Evolutionary conservation across 2,113 vertebrate genomes (phyloP), one percentile per base, ranked within the genome.

Genomic region (Psittacara wagleri): DNA sequence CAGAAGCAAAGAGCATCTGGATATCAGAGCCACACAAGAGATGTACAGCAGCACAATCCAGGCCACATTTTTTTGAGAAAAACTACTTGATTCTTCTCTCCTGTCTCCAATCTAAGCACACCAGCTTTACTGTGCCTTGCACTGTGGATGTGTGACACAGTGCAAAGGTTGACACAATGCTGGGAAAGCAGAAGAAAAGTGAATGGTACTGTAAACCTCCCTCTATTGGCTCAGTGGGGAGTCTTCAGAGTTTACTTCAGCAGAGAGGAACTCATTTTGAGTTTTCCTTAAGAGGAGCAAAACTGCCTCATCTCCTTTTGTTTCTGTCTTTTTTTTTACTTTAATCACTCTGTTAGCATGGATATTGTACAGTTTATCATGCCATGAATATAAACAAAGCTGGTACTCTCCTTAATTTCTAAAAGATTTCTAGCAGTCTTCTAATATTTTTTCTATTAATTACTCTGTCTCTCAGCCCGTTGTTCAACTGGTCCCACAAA

Each of bases 161-260:
- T 84, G 69, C 62, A 86, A 91, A 96, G 85, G 86, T 87, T 97
- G 91, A 91, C 91, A 95, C 88, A 96, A 90, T 92, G 79, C 86
- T 96, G 93, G 96, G 95, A 97, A 97, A 92, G 85, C 61, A 88
- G 68, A 76, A 85, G 81, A 69, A 81, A 94, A 95, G 94, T 86
- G 48, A 96, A 90, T 81, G 91, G 70, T 88, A 87, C 72, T 81
- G 74, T 54, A 94, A 96, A 88, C 37, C 67, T 76, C 78, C 46
- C 46, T 79, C 82, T 88, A 70, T 95, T 91, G 94, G 87, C 90
- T 94, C 88, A 90, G 90, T 77, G 66, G 92, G 91, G 86, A 90
- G 82, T 55, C 95, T 64, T 92, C 86, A 88, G 49, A 82, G 83
- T 95, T 96, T 96, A 68, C 73, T 95, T 96, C 90, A 92, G 68